phyloP scores from a whole-genome alignment of 2,113 vertebrate species.

The Petrocephalus microphthalmus region DNA sequence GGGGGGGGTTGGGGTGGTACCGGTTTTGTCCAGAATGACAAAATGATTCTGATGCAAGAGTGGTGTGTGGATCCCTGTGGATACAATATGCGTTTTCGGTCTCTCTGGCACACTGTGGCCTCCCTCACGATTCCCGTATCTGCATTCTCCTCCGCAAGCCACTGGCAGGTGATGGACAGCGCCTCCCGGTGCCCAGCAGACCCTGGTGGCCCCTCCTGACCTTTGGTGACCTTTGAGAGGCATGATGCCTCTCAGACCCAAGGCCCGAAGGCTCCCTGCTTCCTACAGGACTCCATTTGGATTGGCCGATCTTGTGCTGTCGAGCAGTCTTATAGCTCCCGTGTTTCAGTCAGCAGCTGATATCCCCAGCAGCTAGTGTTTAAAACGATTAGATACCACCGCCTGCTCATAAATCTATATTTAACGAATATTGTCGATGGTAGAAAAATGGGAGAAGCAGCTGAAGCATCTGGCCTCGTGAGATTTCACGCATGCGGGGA shows the following conservation, averaged over 20 bases:
- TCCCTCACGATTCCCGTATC: slow-evolving; percentile 38
- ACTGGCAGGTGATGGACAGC: slow-evolving; percentile 70
- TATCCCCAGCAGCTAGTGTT: background rate
- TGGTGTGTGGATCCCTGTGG: background rate
- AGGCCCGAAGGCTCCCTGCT: background rate
- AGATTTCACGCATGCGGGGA: background rate
- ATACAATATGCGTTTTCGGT: background rate
- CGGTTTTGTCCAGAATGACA: background rate
- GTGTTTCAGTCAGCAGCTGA: background rate
- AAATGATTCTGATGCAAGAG: background rate
- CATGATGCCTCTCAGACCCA: slow-evolving; percentile 55
- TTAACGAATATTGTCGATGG: background rate
- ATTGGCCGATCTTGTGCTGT: background rate
- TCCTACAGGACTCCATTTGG: background rate
- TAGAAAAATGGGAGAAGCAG: background rate
- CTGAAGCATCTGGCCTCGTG: background rate
- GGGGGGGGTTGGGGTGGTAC: too few species aligned
- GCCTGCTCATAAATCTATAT: background rate
- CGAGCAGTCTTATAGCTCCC: background rate
- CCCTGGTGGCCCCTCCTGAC: slow-evolving; percentile 58
- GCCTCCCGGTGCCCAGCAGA: slow-evolving; percentile 62
- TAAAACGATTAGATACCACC: background rate
- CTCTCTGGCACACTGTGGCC: background rate
- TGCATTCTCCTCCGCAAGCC: slow-evolving; percentile 51
- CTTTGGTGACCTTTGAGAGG: slow-evolving; percentile 78